phyloP scores from a whole-genome alignment of 53 echinoderm and acorn worm species.

The Patiria pectinifera region DNA sequence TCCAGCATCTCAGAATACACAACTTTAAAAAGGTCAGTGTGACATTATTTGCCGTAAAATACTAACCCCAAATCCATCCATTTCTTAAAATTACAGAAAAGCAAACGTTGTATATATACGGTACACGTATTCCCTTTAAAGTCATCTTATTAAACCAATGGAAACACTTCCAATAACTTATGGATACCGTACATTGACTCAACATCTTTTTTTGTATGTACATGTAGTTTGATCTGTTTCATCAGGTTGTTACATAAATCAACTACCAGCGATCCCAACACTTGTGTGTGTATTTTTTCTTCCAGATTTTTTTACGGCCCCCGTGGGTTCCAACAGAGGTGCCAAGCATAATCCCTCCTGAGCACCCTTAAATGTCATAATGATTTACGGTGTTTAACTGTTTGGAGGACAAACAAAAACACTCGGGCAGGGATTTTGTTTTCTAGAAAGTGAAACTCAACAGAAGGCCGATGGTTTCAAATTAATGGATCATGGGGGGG shows the following conservation, averaged over 20 bases:
- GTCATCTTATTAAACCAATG: no score
- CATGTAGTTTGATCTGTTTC: no score
- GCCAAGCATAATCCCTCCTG: not conserved
- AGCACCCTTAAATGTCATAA: slow-evolving; percentile 10
- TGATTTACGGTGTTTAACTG: slow-evolving; percentile 26
- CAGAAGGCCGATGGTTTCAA: not conserved
- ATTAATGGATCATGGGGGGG: not conserved
- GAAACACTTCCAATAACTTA: no score
- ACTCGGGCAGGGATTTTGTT: not conserved
- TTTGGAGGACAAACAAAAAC: not conserved
- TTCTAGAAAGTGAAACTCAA: not conserved
- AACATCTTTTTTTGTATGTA: no score
- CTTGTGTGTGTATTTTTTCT: not conserved
- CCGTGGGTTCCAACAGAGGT: not conserved
- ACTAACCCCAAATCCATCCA: no score
- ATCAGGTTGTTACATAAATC: not conserved
- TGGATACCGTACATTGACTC: no score
- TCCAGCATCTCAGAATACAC: no score
- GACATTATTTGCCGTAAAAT: no score
- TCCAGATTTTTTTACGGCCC: not conserved
- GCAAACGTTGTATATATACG: no score
- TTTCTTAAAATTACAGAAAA: no score
- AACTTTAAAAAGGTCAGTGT: no score
- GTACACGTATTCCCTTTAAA: no score
- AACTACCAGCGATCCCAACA: not conserved